These are phyloP conservation scores for Hyposoter dolosus DNA, from an alignment of 2,888 invertebrate genomes.

Conservation along the genomic window DNA sequence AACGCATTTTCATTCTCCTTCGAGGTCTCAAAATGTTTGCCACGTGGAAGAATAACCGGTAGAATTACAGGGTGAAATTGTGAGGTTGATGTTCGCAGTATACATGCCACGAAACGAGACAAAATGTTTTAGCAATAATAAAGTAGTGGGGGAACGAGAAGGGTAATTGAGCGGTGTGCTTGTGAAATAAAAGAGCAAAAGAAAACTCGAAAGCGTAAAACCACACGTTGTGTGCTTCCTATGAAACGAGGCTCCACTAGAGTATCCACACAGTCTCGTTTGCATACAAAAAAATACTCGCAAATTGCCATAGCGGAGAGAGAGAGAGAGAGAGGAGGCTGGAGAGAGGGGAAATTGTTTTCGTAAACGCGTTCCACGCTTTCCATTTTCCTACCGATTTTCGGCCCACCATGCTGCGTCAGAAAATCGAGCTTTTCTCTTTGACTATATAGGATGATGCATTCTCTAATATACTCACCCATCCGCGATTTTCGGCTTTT, in stretches of 20 bases:
- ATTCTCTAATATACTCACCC: conserved; percentile 49
- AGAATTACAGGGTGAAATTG: neutral
- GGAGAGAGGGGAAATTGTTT: conserved; percentile 69
- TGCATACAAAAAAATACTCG: conserved; percentile 60
- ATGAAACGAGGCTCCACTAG: conserved; percentile 35
- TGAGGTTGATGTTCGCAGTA: neutral
- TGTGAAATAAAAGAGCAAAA: conserved; percentile 3
- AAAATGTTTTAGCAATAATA: conserved; percentile 39
- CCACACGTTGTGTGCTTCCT: conserved; percentile 20
- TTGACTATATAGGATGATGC: conserved; percentile 30
- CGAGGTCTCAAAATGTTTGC: neutral
- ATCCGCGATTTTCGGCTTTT: conserved; percentile 55
- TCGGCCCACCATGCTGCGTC: conserved; percentile 56
- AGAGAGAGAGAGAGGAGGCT: neutral
- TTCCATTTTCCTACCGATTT: conserved; percentile 47
- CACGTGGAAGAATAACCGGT: neutral
- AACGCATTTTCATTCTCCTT: neutral
- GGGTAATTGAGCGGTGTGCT: conserved; percentile 69
- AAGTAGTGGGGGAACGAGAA: conserved; percentile 63
- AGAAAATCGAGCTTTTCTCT: conserved; percentile 41
- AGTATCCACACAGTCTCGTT: conserved; percentile 24
- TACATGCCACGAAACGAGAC: conserved; percentile 11
- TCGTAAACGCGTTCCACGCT: conserved; percentile 59
- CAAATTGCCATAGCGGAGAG: conserved; percentile 71
- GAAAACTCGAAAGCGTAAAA: conserved; percentile 27